Evolutionary conservation across 2,888 invertebrate genomes (phyloP), one percentile per base, ranked within the genome.

Genomic region (Papilio protenor): DNA sequence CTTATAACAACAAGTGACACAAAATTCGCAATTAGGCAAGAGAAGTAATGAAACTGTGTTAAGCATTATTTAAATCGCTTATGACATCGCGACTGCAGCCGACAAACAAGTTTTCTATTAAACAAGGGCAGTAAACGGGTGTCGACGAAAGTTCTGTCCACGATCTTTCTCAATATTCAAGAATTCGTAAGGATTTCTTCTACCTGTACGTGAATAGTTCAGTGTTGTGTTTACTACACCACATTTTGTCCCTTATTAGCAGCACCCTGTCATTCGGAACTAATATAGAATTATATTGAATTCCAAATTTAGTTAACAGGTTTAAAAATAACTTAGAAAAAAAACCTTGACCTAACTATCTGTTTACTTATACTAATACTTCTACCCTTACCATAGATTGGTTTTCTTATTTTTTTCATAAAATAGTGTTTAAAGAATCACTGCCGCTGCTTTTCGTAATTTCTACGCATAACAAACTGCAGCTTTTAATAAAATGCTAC

Each of bases 21-120:
- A 45, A 74, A 79, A 77, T 74, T 64, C 57, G 14, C 45, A 74
- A 79, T 74, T 64, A 72, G 77, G 69, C 70, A 66, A 77, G 45
- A 72, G 61, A 77, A 71, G 49, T 74, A 64, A 73, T 74, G 74
- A 76, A 73, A 79, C 61, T 69, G 70, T 76, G 76, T 76, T 59
- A 66, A 59, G 47, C 47, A 73, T 73, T 81, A 82, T 80, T 81
- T 82, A 82, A 81, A 80, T 83, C 80, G 77, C 83, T 87, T 87
- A 85, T 85, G 84, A 85, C 85, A 86, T 82, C 73, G 77, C 77
- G 76, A 73, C 77, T 81, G 80, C 81, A 82, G 83, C 82, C 80
- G 81, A 84, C 84, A 83, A 82, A 84, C 81, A 83, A 82, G 83
- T 83, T 87, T 86, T 86, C 84, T 86, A 81, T 83, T 81, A 82